Conservation (phyloP, 2,797 vertebrate genomes). For the Rhinophrynus dorsalis region DNA sequence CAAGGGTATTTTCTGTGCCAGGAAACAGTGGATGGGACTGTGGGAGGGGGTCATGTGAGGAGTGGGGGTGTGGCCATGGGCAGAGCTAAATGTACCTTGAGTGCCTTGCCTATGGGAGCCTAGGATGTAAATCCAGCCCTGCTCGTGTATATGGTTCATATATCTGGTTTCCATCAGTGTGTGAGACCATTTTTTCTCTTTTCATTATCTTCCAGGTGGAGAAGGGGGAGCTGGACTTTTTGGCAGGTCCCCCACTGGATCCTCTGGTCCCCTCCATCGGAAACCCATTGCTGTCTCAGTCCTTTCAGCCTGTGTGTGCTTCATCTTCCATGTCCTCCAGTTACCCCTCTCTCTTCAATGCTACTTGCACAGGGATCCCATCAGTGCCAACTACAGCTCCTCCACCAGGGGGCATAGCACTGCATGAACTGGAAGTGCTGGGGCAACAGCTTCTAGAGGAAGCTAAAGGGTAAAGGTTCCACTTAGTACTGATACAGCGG, state of each 20-base stretch:
- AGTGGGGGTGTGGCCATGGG: too few relatives aligned
- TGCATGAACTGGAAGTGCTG: conserved; percentile 74
- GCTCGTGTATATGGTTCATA: too few relatives aligned
- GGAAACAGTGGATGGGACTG: too few relatives aligned
- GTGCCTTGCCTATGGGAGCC: too few relatives aligned
- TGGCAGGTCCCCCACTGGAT: conserved; percentile 61
- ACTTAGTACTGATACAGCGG: too few relatives aligned
- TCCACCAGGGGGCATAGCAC: conserved; percentile 54
- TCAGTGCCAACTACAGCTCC: conserved; percentile 59
- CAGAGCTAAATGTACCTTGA: too few relatives aligned
- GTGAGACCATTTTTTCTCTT: too few relatives aligned
- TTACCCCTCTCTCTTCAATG: conserved; percentile 54
- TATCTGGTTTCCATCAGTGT: too few relatives aligned
- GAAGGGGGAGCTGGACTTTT: conserved; percentile 70
- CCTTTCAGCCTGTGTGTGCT: conserved; percentile 41
- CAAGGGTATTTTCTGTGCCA: too few relatives aligned
- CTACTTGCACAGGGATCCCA: conserved; percentile 50
- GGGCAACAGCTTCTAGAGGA: conserved; percentile 74
- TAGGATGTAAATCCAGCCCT: too few relatives aligned
- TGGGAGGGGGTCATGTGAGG: too few relatives aligned
- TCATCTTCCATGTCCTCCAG: conserved; percentile 58
- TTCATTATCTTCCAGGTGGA: conserved; percentile 67
- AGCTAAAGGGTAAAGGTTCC: conserved; percentile 77
- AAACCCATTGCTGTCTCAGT: conserved; percentile 56
- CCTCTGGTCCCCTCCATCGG: conserved; percentile 55